Percentiles rank a stretch among this genome's conserved stretches.
Evolutionary conservation across 1,140 invertebrate genomes (phyloP).

Genomic region (Drosophila serrata): DNA sequence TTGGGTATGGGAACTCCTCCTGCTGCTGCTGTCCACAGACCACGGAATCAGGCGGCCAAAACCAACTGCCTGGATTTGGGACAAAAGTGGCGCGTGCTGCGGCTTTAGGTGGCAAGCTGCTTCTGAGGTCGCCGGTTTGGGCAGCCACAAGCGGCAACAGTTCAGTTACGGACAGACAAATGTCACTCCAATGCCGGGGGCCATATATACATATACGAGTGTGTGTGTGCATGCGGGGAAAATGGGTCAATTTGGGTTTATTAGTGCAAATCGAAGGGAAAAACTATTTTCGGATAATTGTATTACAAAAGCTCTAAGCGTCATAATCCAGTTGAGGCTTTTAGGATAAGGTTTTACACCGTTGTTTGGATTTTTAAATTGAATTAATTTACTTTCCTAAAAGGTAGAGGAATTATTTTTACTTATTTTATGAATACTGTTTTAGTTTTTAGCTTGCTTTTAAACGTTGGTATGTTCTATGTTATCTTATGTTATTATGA

Average conservation of each 20-base stretch:
- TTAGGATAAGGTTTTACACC: not conserved
- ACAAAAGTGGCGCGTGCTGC: conserved; percentile 75
- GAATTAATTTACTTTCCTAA: conserved; percentile 3
- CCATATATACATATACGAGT: conserved; percentile 3
- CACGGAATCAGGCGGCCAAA: conserved; percentile 60
- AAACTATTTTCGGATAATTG: conserved; percentile 26
- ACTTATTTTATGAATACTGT: no score
- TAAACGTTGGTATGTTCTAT: no score
- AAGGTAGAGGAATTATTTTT: no score
- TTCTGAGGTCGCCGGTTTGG: conserved; percentile 68
- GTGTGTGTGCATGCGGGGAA: conserved; percentile 26
- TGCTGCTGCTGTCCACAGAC: conserved; percentile 17
- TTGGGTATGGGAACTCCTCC: not conserved
- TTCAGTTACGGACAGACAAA: conserved; percentile 69
- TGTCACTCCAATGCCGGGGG: conserved; percentile 42
- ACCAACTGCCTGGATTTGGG: conserved; percentile 74
- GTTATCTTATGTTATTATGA: no score
- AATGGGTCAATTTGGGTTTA: conserved; percentile 51
- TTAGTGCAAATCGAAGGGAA: conserved; percentile 43
- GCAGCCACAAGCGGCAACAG: conserved; percentile 58
- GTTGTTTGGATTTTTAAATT: not conserved
- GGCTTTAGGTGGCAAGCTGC: conserved; percentile 75
- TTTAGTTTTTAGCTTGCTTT: no score
- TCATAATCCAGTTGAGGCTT: conserved; percentile 1
- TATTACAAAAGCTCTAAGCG: not conserved